phyloP scores from a whole-genome alignment of 64 coral and sea anemone species.

The Pocillopora damicornis region DNA sequence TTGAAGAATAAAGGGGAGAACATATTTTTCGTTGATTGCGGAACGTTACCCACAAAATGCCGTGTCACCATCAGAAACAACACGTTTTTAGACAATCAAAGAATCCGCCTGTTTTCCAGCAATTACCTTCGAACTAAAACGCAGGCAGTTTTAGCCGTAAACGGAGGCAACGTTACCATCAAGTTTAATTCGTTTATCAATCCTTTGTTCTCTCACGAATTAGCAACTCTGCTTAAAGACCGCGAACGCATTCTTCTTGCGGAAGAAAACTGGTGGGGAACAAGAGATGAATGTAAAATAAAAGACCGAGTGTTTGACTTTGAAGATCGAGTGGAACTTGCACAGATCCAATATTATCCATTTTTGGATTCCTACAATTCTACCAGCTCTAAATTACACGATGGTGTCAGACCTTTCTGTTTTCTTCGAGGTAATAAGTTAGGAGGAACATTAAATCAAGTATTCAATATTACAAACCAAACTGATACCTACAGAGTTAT shows the following conservation, averaged over 20 bases:
- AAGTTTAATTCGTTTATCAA: constrained; percentile 51
- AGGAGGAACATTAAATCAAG: constrained; percentile 45
- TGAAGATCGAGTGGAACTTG: constrained; percentile 59
- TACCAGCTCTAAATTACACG: neutral
- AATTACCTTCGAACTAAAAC: constrained; percentile 44
- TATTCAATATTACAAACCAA: neutral
- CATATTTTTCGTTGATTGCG: constrained; percentile 57
- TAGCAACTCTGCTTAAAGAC: constrained; percentile 55
- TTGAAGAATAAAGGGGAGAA: constrained; percentile 52
- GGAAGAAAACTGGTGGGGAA: constrained; percentile 70
- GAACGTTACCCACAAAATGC: constrained; percentile 21
- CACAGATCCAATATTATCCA: constrained; percentile 58
- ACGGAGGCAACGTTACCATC: constrained; percentile 58
- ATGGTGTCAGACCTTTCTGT: constrained; percentile 29
- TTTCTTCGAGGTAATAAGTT: constrained; percentile 50
- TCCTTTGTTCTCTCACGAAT: constrained; percentile 31
- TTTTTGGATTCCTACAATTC: constrained; percentile 24
- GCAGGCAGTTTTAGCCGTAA: constrained; percentile 42
- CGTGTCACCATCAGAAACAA: constrained; percentile 19
- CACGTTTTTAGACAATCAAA: constrained; percentile 36
- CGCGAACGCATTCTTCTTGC: constrained; percentile 22
- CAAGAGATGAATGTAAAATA: constrained; percentile 55
- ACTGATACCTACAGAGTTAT: constrained; percentile 45
- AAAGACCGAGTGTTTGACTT: constrained; percentile 61
- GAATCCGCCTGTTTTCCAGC: constrained; percentile 1